Conservation (phyloP, 2,888 invertebrate genomes). For the Chrysotoxum bicinctum region DNA sequence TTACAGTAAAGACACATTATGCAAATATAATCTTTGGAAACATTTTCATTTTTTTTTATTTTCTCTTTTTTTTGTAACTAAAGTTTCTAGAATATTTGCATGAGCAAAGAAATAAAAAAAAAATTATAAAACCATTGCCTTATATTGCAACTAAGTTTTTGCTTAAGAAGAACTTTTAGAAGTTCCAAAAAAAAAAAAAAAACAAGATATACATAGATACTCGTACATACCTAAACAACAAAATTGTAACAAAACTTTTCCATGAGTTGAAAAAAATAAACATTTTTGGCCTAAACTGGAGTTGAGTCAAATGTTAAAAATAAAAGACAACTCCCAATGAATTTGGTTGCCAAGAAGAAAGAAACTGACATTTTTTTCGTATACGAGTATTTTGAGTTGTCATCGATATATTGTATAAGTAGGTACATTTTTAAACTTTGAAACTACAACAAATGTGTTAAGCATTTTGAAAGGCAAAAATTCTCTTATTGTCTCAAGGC, state of each 20-base stretch:
- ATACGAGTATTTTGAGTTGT: too few species aligned
- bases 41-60: background rate
- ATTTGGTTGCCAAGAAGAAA: background rate
- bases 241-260: background rate
- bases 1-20: slow-evolving; percentile 40
- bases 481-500: background rate
- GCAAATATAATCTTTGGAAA: slow-evolving; percentile 44
- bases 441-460: background rate
- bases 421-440: background rate
- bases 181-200: background rate
- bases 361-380: background rate
- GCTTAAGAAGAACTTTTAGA: background rate
- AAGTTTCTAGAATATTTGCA: slow-evolving; percentile 40
- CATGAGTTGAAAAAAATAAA: background rate
- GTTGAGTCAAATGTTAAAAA: background rate
- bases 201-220: background rate
- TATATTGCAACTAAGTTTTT: background rate
- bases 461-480: background rate
- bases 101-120: slow-evolving; percentile 12
- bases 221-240: background rate
- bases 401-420: background rate
- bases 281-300: background rate
- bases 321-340: background rate
- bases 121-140: background rate
- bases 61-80: background rate